Conservation (phyloP, 1,140 invertebrate species). For the Drosophila lini region DNA sequence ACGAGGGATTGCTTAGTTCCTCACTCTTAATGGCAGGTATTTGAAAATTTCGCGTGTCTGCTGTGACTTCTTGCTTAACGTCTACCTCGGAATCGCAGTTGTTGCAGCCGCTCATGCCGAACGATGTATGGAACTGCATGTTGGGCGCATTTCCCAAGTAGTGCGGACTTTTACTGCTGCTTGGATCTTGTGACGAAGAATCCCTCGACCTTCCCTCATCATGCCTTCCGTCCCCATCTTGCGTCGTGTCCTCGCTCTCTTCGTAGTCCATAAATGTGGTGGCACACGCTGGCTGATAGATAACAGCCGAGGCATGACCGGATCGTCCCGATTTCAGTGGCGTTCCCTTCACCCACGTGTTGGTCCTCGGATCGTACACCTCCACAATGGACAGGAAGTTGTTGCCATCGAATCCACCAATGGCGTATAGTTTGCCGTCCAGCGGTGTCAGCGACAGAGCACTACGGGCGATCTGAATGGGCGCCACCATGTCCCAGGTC, state of each 20-base stretch:
- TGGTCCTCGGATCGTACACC: conserved; percentile 91
- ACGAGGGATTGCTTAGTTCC: conserved; percentile 11
- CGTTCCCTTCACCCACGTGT: conserved; percentile 91
- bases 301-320: conserved; percentile 95
- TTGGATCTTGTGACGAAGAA: conserved; percentile 27
- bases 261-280: conserved; percentile 85
- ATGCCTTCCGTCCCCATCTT: conserved; percentile 37
- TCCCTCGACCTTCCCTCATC: conserved; percentile 11
- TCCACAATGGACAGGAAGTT: conserved; percentile 93
- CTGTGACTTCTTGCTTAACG: not conserved
- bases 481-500: conserved; percentile 89
- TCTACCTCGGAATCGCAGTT: conserved; percentile 63
- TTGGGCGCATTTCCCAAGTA: conserved; percentile 39
- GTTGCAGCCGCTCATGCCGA: conserved; percentile 61
- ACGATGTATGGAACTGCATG: conserved; percentile 73
- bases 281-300: conserved; percentile 88
- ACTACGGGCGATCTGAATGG: conserved; percentile 90
- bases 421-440: conserved; percentile 93
- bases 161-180: conserved; percentile 20
- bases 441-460: conserved; percentile 93
- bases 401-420: conserved; percentile 94
- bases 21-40: conserved; percentile 23
- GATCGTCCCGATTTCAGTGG: conserved; percentile 94
- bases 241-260: conserved; percentile 48
- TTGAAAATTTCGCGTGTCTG: conserved; percentile 9